Conservation (phyloP, 2,888 invertebrate genomes). For the Troides helena region DNA sequence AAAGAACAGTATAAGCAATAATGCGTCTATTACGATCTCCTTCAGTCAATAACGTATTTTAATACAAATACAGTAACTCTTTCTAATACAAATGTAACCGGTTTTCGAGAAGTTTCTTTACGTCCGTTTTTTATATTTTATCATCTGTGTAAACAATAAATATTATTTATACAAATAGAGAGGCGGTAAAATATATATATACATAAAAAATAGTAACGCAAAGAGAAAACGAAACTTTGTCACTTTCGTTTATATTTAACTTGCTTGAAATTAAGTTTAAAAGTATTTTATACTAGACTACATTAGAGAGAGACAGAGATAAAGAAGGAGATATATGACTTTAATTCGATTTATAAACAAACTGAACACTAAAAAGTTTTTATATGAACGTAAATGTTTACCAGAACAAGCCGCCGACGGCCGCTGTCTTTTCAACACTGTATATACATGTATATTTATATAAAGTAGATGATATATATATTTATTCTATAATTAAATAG, state of each 20-base stretch:
- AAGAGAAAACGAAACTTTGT: slow-evolving; percentile 9
- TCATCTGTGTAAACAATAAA: slow-evolving; percentile 4
- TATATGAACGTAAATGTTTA: neutral
- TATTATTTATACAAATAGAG: slow-evolving; percentile 18
- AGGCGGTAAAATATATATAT: neutral
- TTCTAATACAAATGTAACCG: slow-evolving; percentile 1
- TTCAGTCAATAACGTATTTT: neutral
- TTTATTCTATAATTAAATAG: too few relatives aligned
- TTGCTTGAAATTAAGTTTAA: neutral
- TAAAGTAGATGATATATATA: neutral
- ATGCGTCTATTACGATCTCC: neutral
- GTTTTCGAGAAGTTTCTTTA: neutral
- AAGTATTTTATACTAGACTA: neutral
- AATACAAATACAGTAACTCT: too few relatives aligned
- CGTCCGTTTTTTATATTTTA: slow-evolving; percentile 3
- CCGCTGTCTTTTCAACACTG: neutral
- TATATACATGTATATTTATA: neutral
- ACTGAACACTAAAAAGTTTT: neutral
- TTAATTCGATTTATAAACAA: too few relatives aligned
- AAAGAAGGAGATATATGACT: too few relatives aligned
- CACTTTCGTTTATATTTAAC: slow-evolving; percentile 18
- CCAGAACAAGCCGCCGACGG: neutral
- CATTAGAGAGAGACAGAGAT: too few relatives aligned
- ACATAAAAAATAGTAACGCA: neutral
- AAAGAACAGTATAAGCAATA: neutral